Base-by-base conservation (phyloP, 2,888 invertebrate genomes). In the Gisinianus flammeolus region DNA sequence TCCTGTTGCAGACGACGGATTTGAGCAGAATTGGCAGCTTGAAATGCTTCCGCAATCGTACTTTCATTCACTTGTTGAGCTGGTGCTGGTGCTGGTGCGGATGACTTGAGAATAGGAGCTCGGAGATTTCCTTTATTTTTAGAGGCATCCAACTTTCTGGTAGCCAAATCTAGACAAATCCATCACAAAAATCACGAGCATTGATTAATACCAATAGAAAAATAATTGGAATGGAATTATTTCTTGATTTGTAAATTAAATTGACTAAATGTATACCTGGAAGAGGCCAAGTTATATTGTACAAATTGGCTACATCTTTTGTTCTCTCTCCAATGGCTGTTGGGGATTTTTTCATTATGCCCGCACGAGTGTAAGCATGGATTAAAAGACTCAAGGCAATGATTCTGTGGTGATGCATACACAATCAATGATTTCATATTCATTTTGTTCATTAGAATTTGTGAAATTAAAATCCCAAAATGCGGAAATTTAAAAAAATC, bases 291-390 rank as follows among this genome's bases (percentile, higher is more conserved):
- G n/a, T 76, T 30, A 28, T 22, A 2, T 26, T 24, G 44, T 30
- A 76, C 6, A 76, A 31, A 44, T 24, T 24, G 1, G 44, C 70
- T 19, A 68, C 69, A 69, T 76, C 76, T 22, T 68, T 19, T 30
- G 76, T 76, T 31, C 67, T 3, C 54, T 4, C 70, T 35, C 70
- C 70, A 19, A 68, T 67, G 67, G 22, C 75, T 28, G 72, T 22
- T 12, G 70, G 72, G n/a, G 33, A 19, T 19, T 12, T 31, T 22
- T 19, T 66, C 19, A 26, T 33, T 5, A 19, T 24, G 31, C 56
- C 66, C 3, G 67, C n/a, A 22, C 33, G 28, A 19, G 33, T 35
- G 35, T 68, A 76, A 8, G 52, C 68, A 30, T 76, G 52, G 16
- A 76, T 52, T 2, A 76, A 22, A 12, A 76, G 22, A n/a, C 35